Conservation (phyloP, 2,888 invertebrate species). For the Ichneumoninae sp. region DNA sequence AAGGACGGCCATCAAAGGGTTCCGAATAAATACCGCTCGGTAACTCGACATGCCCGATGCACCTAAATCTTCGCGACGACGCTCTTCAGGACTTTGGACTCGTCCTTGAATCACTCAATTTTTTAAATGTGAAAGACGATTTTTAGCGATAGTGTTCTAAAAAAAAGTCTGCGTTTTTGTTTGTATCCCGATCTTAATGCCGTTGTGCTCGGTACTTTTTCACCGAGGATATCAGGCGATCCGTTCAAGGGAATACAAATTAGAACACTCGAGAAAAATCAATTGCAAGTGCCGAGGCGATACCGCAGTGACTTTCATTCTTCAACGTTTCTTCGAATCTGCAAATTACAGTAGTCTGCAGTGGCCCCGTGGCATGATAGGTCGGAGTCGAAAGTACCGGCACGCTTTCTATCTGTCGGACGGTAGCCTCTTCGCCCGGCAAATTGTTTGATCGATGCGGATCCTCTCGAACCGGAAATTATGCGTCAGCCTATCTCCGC, state of each 20-base stretch:
- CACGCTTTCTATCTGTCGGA: slow-evolving; percentile 72
- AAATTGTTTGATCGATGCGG: slow-evolving; percentile 84
- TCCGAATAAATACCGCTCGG: slow-evolving; percentile 79
- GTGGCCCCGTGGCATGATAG: slow-evolving; percentile 54
- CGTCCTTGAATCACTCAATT: not conserved
- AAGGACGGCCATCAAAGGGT: slow-evolving; percentile 82
- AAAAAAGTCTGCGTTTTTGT: not conserved
- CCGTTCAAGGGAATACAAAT: not conserved
- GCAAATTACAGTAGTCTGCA: slow-evolving; percentile 43
- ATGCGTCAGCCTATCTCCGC: slow-evolving; percentile 83
- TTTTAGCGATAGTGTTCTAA: no score
- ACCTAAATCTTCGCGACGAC: slow-evolving; percentile 7
- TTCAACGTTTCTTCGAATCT: slow-evolving; percentile 25
- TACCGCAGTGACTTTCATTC: slow-evolving; percentile 34
- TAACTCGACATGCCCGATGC: slow-evolving; percentile 1
- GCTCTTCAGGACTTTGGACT: not conserved
- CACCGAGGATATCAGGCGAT: not conserved
- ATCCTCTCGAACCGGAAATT: slow-evolving; percentile 83
- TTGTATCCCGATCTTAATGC: not conserved
- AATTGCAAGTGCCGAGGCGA: slow-evolving; percentile 36
- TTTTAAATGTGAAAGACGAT: not conserved
- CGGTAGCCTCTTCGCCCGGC: slow-evolving; percentile 67
- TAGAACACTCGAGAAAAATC: slow-evolving; percentile 5
- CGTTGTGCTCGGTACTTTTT: not conserved
- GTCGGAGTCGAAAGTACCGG: slow-evolving; percentile 65